Base-by-base conservation (phyloP, 2,888 invertebrate species). In the Metallyticus violacea region DNA sequence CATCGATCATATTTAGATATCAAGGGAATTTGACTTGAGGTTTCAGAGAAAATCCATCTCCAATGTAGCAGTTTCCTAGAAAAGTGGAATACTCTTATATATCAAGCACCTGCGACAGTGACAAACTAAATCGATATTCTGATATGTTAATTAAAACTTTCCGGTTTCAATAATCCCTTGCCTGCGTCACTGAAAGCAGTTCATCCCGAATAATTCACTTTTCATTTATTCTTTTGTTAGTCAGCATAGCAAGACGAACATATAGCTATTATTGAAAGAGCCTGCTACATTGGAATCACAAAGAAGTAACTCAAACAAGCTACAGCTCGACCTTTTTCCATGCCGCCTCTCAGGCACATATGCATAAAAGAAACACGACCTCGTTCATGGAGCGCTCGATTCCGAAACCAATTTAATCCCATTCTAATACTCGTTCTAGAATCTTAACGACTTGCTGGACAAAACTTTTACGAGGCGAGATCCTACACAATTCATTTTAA, bases 401-500 rank as follows among this genome's bases (percentile, higher is more conserved):
- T 62, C 40, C 40, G 40, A 83, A 82, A 25, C 26, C 83, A 27
- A 77, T 28, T 25, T 83, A 83, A 77, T 77, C 77, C 77, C 83
- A 77, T 29, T 29, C 77, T 40, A 30, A 81, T 81, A 25, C 30
- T 25, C 40, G 40, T 62, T 62, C 40, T 62, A 62, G 40, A 62
- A 62, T 62, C 40, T 62, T 62, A 62, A 62, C 40, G 9, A 30
- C 27, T 77, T 28, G 40, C 83, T 29, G 83, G 29, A n/a, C 77
- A 77, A 15, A 62, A 62, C 40, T n/a, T 77, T 82, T 26, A 40
- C 22, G 76, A 62, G 15, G 26, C 5, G n/a, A 82, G 76, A 82
- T 83, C 7, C 83, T 62, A 77, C 9, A 27, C 76, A 83, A 77
- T 26, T 83, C 83, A 83, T 83, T 83, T 83, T 83, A 6, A 83